Evolutionary conservation across 2,797 vertebrate species (phyloP).

Genomic region (Siniperca scherzeri): DNA sequence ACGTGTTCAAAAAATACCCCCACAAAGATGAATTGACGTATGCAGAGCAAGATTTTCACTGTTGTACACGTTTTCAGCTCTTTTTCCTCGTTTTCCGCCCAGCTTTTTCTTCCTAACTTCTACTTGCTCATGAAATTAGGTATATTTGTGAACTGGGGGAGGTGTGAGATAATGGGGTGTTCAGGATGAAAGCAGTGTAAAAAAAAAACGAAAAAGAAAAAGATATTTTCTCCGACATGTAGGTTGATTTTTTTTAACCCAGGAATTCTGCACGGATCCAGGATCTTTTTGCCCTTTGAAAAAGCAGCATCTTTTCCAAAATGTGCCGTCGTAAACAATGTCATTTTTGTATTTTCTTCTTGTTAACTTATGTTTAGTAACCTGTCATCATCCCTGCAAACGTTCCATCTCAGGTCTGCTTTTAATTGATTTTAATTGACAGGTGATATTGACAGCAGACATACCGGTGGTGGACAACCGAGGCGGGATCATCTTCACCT

Average conservation of each 20-base stretch:
- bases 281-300: background rate
- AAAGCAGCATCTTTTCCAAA: background rate
- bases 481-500: conserved; percentile 86
- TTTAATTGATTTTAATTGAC: conserved; percentile 8
- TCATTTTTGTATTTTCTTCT: background rate
- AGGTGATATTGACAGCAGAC: conserved; percentile 88
- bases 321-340: background rate
- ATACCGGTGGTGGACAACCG: conserved; percentile 68
- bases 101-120: background rate
- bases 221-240: background rate
- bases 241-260: background rate
- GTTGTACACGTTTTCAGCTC: background rate
- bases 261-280: background rate
- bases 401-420: background rate
- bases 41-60: background rate
- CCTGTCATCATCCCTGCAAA: no score
- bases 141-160: background rate
- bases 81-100: background rate
- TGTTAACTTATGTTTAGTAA: background rate
- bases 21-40: background rate
- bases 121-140: background rate
- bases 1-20: background rate
- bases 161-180: background rate
- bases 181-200: background rate
- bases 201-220: background rate